Evolutionary conservation across 2,113 vertebrate genomes (phyloP), one percentile per base, ranked within the genome.

Genomic region (Neogobius melanostomus): DNA sequence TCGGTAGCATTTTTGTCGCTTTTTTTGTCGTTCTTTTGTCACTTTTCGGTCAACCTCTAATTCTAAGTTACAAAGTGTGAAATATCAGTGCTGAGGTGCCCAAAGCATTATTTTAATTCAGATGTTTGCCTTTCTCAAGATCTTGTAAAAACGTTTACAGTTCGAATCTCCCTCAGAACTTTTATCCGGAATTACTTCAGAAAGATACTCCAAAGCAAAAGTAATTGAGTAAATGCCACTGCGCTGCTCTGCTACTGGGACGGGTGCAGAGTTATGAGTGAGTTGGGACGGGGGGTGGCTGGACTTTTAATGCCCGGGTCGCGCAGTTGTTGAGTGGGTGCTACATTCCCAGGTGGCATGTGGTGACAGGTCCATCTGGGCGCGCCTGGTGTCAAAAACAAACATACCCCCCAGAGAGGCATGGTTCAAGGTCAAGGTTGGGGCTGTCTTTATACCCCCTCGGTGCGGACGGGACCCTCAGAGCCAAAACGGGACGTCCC

Each of bases 311-410:
- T 84, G 70, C 69, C 72, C 52, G 50, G 72, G 77, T 83, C 80
- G 80, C 75, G 64, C 74, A 72, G 74, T 80, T 84, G 81, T 77
- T 87, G 88, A 93, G 91, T 91, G 85, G 90, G 90, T 93, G 92
- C 77, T 61, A 92, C 90, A 94, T 94, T 93, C 91, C 80, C 85
- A 82, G 86, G 80, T 90, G 90, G 82, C 90, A 92, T 87, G 89
- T 91, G 88, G 65, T 92, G 92, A 93, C 90, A 91, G 80, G 71
- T 76, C 75, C 74, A 81, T 92, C 86, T 83, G 81, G 86, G 63
- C 81, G 68, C 64, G 73, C 80, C 83, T 90, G 82, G 77, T 76
- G 74, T 81, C 68, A 72, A 83, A 89, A 88, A 82, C 83, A 89
- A 89, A 80, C 82, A 89, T 67, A 81, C 74, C 81, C 81, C 53